Evolutionary conservation across 2,113 vertebrate species (phyloP).

Genomic region (Chloebia gouldiae): DNA sequence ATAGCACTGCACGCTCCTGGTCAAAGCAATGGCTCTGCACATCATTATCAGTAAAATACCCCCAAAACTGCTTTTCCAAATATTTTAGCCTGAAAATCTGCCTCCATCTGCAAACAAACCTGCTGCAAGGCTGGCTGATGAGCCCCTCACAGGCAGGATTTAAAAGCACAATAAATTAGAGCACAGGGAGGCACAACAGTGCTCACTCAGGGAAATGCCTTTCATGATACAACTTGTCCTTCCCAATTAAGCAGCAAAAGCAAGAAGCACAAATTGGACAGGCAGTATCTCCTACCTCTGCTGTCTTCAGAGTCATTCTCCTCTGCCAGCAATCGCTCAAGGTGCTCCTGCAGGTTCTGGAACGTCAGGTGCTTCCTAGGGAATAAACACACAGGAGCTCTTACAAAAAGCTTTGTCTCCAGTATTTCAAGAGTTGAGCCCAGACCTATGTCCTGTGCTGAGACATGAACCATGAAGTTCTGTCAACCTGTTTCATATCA

Average conservation of each 20-base stretch:
- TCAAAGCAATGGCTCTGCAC: neutral
- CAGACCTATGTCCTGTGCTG: rapidly evolving
- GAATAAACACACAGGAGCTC: constrained; percentile 1
- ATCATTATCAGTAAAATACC: neutral
- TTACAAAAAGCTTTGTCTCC: neutral
- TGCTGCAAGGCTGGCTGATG: neutral
- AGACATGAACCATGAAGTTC: neutral
- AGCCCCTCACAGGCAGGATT: neutral
- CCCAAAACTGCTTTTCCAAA: neutral
- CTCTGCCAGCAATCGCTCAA: constrained; percentile 86
- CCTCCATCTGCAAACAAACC: neutral
- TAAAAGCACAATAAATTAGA: neutral
- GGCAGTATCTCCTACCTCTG: constrained; percentile 68
- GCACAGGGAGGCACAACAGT: neutral
- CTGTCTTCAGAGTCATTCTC: constrained; percentile 76
- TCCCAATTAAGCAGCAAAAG: neutral
- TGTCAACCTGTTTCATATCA: neutral
- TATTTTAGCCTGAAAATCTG: neutral
- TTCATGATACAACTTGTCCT: neutral
- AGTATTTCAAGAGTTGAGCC: neutral
- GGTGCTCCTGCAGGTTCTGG: constrained; percentile 87
- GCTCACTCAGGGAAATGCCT: neutral
- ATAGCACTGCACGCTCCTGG: neutral
- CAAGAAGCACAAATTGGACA: neutral
- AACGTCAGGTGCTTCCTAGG: constrained; percentile 89